Percentiles rank a stretch among this genome's conserved stretches.
phyloP scores from a whole-genome alignment of 2,113 vertebrate genomes.

The Himantopus leucocephalus region DNA sequence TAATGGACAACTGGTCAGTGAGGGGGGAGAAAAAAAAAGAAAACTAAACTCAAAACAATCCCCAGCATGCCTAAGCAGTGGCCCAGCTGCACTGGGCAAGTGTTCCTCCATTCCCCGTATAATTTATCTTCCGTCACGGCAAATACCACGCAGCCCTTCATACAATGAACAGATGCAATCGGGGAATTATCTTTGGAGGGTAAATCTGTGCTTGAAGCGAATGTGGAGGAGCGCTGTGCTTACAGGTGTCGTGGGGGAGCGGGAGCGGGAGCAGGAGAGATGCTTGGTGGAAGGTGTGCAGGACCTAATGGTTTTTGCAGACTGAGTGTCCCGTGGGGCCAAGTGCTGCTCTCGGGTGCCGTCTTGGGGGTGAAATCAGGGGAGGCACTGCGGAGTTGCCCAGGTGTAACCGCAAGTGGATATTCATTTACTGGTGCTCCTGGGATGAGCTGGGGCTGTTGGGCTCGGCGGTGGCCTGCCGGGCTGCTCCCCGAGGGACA shows the following conservation, averaged over 20 bases:
- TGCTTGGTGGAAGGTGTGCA: background rate
- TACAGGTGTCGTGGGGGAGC: background rate
- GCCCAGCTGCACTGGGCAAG: slow-evolving; percentile 12
- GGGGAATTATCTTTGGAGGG: background rate
- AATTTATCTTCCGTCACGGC: background rate
- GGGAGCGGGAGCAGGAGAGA: background rate
- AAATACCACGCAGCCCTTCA: background rate
- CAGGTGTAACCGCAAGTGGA: background rate
- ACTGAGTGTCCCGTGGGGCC: background rate
- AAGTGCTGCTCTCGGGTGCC: background rate
- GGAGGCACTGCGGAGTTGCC: background rate
- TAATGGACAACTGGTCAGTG: background rate
- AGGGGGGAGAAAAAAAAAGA: too few species aligned
- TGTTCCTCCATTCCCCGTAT: background rate
- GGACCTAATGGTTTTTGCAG: background rate
- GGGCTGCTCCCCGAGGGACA: background rate
- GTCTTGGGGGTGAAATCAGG: background rate
- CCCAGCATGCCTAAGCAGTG: background rate
- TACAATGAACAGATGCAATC: background rate
- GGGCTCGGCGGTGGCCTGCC: background rate
- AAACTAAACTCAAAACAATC: background rate
- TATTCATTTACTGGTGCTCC: background rate
- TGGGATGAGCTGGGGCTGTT: background rate
- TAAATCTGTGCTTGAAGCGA: background rate
- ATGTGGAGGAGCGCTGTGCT: accelerated